Conservation (phyloP, 2,797 vertebrate species). For the Propithecus deckenii region DNA sequence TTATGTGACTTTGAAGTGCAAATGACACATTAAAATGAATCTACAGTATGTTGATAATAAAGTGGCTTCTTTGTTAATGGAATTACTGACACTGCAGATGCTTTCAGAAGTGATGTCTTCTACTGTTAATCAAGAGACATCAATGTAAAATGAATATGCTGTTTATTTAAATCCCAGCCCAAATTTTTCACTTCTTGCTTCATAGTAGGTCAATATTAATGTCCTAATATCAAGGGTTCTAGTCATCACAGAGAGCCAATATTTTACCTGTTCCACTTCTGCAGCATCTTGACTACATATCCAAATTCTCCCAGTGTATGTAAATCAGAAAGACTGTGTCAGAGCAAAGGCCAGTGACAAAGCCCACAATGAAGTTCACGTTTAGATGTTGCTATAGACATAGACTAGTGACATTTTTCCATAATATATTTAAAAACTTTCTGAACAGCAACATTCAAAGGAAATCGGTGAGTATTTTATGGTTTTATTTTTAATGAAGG, state of each 20-base stretch:
- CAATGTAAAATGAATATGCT: conserved; percentile 79
- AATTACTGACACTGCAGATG: conserved; percentile 87
- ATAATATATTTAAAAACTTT: background rate
- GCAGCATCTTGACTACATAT: background rate
- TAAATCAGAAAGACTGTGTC: background rate
- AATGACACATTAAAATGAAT: conserved; percentile 90
- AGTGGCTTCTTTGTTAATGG: conserved; percentile 88
- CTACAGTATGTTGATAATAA: conserved; percentile 88
- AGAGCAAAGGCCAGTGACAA: background rate
- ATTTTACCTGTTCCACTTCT: background rate
- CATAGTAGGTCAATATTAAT: background rate
- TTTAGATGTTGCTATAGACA: background rate
- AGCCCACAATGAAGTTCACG: background rate
- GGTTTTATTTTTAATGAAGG: background rate
- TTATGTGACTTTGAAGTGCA: conserved; percentile 91
- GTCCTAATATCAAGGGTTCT: background rate
- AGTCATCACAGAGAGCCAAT: background rate
- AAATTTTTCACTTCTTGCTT: conserved; percentile 50
- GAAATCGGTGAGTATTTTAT: background rate
- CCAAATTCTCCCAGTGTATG: background rate
- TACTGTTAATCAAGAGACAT: conserved; percentile 84
- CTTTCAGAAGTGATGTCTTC: conserved; percentile 83
- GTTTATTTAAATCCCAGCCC: conserved; percentile 78
- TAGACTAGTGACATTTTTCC: background rate
- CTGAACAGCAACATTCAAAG: background rate